Evolutionary conservation across 2,797 vertebrate species (phyloP), one percentile per base, ranked within the genome.

Genomic region (Orientallactaga sibirica): DNA sequence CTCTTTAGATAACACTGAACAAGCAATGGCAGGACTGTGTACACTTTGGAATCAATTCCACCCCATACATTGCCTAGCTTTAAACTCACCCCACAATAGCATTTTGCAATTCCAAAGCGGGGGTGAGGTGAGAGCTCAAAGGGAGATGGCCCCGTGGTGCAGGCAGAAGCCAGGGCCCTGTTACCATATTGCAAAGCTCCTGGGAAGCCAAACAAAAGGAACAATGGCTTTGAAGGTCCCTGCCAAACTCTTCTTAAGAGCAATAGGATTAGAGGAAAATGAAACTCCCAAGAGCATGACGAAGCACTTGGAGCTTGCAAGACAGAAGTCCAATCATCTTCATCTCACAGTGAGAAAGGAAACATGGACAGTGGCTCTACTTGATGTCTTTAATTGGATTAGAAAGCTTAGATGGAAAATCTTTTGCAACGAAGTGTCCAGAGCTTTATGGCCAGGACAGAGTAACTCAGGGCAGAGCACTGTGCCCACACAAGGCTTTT

Each of bases 311-410:
- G 37, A 91, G 77, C 62, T 74, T 92, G 71, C 52, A 52, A 81
- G 75, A 84, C 78, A 86, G 91, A 94, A 92, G 37, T 3, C 2
- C 64, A 48, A 25, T 86, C 43, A 78, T 95, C 78, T 92, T 95
- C 93, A 89, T 76, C 75, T 92, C 41, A 0, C 22, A 78, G 68
- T 48, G 75, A 62, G 87, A 96, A 33, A 94, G 95, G 79, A 85
- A 87, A 10, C 11, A 92, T 3, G 58, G 43, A 41, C 20, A 10
- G 75, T 90, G 74, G 79, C 52, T 95, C 97, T 95, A 87, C 93
- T 96, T 95, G 89, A 85, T 96, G 86, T 92, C 80, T 83, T 86
- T 96, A 93, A 96, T 87, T 94, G 91, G 93, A 97, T 97, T 81
- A 64, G 71, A 92, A 97, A 55, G 70, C 73, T 95, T 94, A 84